Evolutionary conservation across 1,140 invertebrate species (phyloP).

Genomic region (Danaus melanippus): DNA sequence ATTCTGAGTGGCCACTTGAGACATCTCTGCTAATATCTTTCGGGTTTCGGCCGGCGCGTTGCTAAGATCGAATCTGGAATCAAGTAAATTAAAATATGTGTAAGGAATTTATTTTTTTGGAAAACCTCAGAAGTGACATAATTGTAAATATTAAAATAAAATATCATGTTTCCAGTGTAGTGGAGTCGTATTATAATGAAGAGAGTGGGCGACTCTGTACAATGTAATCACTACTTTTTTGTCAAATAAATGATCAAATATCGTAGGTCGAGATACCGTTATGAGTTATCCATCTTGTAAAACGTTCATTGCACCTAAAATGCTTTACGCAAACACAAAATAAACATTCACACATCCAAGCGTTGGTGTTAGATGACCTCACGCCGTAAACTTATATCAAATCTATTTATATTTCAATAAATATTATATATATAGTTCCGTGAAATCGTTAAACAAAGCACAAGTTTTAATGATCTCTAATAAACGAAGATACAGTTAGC

Average conservation of each 20-base stretch:
- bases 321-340: conserved; percentile 26
- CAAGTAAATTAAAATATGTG: too few relatives aligned
- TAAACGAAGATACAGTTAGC: too few relatives aligned
- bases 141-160: too few relatives aligned
- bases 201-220: conserved; percentile 22
- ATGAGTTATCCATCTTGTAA: conserved; percentile 16
- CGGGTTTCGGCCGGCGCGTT: conserved; percentile 59
- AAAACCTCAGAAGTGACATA: too few relatives aligned
- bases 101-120: too few relatives aligned
- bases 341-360: conserved; percentile 28
- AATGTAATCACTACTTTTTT: conserved; percentile 26
- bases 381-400: not conserved
- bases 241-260: conserved; percentile 33
- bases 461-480: too few relatives aligned
- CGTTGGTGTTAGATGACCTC: conserved; percentile 12
- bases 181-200: not conserved
- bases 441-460: too few relatives aligned
- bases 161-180: too few relatives aligned
- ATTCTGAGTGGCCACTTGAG: conserved; percentile 71
- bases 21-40: conserved; percentile 68
- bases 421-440: too few relatives aligned
- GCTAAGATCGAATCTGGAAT: conserved; percentile 70
- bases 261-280: conserved; percentile 39
- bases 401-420: too few relatives aligned
- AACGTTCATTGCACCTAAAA: conserved; percentile 34